A percentile compares a stretch with the other conserved stretches of the same genome.
Conservation (phyloP, 1,140 invertebrate species). For the Bacillus rossius region DNA sequence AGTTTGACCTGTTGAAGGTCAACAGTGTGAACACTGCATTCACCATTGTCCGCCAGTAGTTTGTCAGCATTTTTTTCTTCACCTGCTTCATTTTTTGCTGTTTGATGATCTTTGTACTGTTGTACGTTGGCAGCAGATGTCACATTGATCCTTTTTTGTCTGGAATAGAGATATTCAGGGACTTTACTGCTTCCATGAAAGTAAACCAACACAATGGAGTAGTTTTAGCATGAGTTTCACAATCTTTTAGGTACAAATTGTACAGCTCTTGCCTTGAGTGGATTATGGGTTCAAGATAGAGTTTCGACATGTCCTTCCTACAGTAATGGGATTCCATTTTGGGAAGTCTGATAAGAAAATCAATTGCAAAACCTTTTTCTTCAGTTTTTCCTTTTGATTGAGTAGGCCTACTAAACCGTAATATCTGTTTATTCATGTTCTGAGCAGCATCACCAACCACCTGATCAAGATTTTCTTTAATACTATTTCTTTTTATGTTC, state of each 20-base stretch:
- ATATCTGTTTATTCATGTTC: too few species aligned
- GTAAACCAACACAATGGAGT: conserved; percentile 8
- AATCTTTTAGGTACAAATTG: conserved; percentile 2
- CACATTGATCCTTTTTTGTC: conserved; percentile 17
- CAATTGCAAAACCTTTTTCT: conserved; percentile 5
- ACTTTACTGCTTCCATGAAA: conserved; percentile 14
- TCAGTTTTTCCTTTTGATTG: too few species aligned
- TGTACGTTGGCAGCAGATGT: conserved; percentile 4
- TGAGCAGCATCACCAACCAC: not conserved
- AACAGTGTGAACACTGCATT: conserved; percentile 19
- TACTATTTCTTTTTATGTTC: too few species aligned
- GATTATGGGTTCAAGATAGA: conserved; percentile 16
- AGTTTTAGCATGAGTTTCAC: not conserved
- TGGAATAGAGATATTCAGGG: conserved; percentile 15
- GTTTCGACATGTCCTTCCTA: conserved; percentile 7
- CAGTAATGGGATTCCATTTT: conserved; percentile 22
- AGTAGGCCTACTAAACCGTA: too few species aligned
- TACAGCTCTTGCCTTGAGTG: conserved; percentile 6
- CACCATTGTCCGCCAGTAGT: not conserved
- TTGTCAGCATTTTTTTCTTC: conserved; percentile 15
- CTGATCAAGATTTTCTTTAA: not conserved
- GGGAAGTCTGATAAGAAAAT: conserved; percentile 15
- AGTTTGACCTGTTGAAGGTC: conserved; percentile 28
- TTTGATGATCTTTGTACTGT: conserved; percentile 10
- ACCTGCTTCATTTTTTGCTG: conserved; percentile 5